Percentiles rank a stretch among this genome's conserved stretches.
Conservation (phyloP, 2,113 vertebrate species). For the Spilogale gracilis region DNA sequence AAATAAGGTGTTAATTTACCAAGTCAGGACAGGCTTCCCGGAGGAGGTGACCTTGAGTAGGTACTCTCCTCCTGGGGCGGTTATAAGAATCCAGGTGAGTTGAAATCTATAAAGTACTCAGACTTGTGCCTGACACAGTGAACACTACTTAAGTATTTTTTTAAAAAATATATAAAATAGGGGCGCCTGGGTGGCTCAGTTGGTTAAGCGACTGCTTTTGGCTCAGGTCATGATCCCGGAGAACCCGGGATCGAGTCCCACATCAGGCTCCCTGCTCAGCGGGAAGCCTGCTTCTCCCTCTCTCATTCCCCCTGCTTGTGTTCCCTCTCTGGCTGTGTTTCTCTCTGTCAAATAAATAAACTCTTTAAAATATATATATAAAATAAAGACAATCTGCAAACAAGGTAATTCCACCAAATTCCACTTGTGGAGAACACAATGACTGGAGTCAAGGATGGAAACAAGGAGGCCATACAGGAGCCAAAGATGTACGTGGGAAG, state of each 20-base stretch:
- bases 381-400: background rate
- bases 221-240: too few relatives aligned
- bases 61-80: background rate
- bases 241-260: too few relatives aligned
- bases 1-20: too few relatives aligned
- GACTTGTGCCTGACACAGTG: background rate
- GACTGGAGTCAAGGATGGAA: background rate
- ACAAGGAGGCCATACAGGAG: background rate
- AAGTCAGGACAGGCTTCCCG: too few relatives aligned
- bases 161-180: background rate
- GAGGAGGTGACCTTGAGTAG: background rate
- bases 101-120: background rate
- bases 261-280: too few relatives aligned
- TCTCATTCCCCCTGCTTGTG: too few relatives aligned
- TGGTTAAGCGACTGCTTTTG: too few relatives aligned
- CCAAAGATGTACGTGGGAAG: background rate
- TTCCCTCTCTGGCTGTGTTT: too few relatives aligned
- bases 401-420: background rate
- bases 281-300: too few relatives aligned
- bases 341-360: too few relatives aligned
- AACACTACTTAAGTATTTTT: background rate
- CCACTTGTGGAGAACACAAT: background rate
- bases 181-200: too few relatives aligned
- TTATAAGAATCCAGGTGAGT: background rate
- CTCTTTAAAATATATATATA: background rate